Evolutionary conservation across 2,797 vertebrate species (phyloP).

Genomic region (Megalops cyprinoides): DNA sequence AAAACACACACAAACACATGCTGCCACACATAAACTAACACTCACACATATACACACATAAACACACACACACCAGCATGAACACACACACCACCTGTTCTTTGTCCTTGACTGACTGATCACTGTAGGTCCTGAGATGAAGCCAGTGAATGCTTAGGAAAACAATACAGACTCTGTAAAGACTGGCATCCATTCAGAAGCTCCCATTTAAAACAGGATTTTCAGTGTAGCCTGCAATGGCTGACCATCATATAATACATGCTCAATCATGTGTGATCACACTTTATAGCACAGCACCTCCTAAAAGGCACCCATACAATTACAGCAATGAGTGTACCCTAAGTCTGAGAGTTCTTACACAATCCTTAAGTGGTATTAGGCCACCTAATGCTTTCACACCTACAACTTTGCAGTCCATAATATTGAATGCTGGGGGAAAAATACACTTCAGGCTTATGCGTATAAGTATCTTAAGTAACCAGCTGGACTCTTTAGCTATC

Average conservation of each 20-base stretch:
- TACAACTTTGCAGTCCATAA: not conserved
- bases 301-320: slow-evolving; percentile 5
- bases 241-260: not conserved
- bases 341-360: not conserved
- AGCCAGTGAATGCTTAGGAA: not conserved
- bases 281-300: slow-evolving; percentile 22
- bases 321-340: not conserved
- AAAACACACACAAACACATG: slow-evolving; percentile 2
- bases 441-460: slow-evolving; percentile 11
- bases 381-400: slow-evolving; percentile 15
- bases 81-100: slow-evolving; percentile 11
- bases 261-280: slow-evolving; percentile 8
- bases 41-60: no score
- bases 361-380: not conserved
- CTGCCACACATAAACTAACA: slow-evolving; percentile 14
- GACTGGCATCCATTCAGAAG: not conserved
- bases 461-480: slow-evolving; percentile 18
- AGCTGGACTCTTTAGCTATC: slow-evolving; percentile 36
- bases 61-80: slow-evolving; percentile 13
- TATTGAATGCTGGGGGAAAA: not conserved
- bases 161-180: not conserved
- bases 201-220: not conserved
- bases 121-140: not conserved
- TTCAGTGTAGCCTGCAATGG: not conserved
- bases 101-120: not conserved